phyloP scores from a whole-genome alignment of 64 coral and sea anemone genomes.

The Pocillopora damicornis region DNA sequence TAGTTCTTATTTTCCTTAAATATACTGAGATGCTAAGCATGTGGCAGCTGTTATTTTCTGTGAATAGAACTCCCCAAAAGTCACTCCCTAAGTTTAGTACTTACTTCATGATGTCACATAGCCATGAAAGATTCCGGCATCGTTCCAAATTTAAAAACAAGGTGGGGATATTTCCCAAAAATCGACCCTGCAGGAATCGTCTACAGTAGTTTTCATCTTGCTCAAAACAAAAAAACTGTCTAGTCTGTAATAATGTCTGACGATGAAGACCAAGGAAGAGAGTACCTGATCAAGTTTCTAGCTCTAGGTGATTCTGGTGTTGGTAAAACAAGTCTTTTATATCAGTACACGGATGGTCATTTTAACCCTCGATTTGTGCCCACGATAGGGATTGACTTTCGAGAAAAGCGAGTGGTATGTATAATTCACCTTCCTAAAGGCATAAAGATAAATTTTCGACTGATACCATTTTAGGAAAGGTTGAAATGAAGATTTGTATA shows the following conservation, averaged over 20 bases:
- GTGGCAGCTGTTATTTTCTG: background rate
- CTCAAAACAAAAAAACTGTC: background rate
- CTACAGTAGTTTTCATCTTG: background rate
- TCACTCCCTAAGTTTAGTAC: constrained; percentile 32
- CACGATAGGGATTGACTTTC: constrained; percentile 91
- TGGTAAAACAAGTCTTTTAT: constrained; percentile 85
- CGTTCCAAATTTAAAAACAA: background rate
- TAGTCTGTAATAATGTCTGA: constrained; percentile 5
- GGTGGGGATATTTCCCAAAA: background rate
- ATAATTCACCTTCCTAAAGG: background rate
- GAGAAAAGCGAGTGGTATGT: constrained; percentile 90
- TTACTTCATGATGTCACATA: constrained; percentile 16
- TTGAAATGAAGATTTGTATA: background rate
- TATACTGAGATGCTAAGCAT: no score
- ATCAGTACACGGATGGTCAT: constrained; percentile 73
- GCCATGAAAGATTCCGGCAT: background rate
- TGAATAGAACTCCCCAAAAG: background rate
- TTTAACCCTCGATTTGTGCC: constrained; percentile 92
- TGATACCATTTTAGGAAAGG: background rate
- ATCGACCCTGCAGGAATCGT: background rate
- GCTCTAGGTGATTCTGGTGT: constrained; percentile 89
- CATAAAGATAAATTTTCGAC: background rate
- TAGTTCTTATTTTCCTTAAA: no score
- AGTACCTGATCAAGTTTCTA: constrained; percentile 88
- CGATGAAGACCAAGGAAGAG: constrained; percentile 47